Percentiles rank a stretch among this genome's conserved stretches.
phyloP scores from a whole-genome alignment of 2,888 invertebrate genomes.

The Norana najaformis region DNA sequence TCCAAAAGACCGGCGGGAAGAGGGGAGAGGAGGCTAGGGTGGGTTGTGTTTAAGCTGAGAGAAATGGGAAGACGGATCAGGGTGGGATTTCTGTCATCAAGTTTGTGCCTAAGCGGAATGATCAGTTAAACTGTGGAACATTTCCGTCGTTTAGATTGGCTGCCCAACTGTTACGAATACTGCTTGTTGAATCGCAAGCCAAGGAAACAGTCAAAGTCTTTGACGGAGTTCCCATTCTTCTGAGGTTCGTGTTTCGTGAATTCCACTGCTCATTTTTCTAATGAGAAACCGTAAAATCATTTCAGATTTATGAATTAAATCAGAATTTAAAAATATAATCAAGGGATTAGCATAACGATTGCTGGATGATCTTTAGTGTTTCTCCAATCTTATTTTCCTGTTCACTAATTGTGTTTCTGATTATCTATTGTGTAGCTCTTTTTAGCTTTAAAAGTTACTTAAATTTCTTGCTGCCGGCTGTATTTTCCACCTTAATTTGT shows the following conservation, averaged over 20 bases:
- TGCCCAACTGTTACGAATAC: constrained; percentile 54
- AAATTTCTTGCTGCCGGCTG: too few relatives aligned
- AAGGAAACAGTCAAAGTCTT: constrained; percentile 55
- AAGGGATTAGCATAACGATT: not conserved
- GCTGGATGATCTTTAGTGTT: too few relatives aligned
- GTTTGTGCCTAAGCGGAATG: too few relatives aligned
- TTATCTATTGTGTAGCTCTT: too few relatives aligned
- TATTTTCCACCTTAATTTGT: too few relatives aligned
- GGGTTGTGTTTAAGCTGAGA: too few relatives aligned
- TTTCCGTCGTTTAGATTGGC: constrained; percentile 52
- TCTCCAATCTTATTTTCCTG: not conserved
- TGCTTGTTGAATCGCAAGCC: constrained; percentile 56
- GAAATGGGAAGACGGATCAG: too few relatives aligned
- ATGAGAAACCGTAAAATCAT: not conserved
- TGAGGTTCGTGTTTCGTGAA: constrained; percentile 50
- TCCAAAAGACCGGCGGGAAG: too few relatives aligned
- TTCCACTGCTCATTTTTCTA: not conserved
- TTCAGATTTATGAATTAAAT: not conserved
- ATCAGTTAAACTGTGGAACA: not conserved
- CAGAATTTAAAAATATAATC: not conserved
- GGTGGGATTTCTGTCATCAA: too few relatives aligned
- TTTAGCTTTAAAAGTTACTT: too few relatives aligned
- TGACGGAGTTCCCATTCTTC: constrained; percentile 60
- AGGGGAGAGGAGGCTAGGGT: too few relatives aligned
- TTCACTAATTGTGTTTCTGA: too few relatives aligned